Evolutionary conservation across 2,888 invertebrate species (phyloP).

Genomic region (Sesamia inferens): DNA sequence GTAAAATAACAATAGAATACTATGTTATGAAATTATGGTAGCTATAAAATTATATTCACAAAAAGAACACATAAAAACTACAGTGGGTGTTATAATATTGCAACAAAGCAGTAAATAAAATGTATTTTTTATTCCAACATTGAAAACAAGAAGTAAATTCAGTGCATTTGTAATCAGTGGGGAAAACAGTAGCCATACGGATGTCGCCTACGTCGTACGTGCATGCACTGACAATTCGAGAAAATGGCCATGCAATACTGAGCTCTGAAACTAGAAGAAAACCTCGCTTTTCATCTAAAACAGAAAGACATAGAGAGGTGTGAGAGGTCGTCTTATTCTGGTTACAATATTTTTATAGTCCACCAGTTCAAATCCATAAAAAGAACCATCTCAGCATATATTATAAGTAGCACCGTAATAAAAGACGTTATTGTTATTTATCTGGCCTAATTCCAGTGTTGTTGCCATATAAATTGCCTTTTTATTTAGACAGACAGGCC

Average conservation of each 20-base stretch:
- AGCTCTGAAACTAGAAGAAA: slow-evolving; percentile 61
- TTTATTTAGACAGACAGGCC: slow-evolving; percentile 61
- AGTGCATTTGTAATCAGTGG: slow-evolving; percentile 82
- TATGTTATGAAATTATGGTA: slow-evolving; percentile 33
- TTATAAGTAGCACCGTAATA: slow-evolving; percentile 67
- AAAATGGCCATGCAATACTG: slow-evolving; percentile 68
- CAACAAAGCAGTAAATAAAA: slow-evolving; percentile 63
- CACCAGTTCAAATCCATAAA: slow-evolving; percentile 77
- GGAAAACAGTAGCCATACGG: slow-evolving; percentile 84
- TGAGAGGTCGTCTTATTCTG: slow-evolving; percentile 63
- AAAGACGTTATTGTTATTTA: slow-evolving; percentile 60
- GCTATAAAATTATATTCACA: slow-evolving; percentile 37
- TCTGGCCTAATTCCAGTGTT: slow-evolving; percentile 57
- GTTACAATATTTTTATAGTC: slow-evolving; percentile 75
- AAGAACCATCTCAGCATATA: slow-evolving; percentile 74
- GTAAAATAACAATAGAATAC: slow-evolving; percentile 47
- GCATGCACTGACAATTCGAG: slow-evolving; percentile 77
- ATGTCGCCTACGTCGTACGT: slow-evolving; percentile 84
- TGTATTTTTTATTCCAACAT: slow-evolving; percentile 66
- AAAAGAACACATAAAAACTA: slow-evolving; percentile 47
- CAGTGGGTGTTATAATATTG: slow-evolving; percentile 60
- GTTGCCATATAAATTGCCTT: slow-evolving; percentile 59
- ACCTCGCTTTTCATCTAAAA: slow-evolving; percentile 34
- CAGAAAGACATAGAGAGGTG: slow-evolving; percentile 40
- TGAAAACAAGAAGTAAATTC: slow-evolving; percentile 72